phyloP scores from a whole-genome alignment of 2,113 vertebrate genomes.

The Bungarus multicinctus region DNA sequence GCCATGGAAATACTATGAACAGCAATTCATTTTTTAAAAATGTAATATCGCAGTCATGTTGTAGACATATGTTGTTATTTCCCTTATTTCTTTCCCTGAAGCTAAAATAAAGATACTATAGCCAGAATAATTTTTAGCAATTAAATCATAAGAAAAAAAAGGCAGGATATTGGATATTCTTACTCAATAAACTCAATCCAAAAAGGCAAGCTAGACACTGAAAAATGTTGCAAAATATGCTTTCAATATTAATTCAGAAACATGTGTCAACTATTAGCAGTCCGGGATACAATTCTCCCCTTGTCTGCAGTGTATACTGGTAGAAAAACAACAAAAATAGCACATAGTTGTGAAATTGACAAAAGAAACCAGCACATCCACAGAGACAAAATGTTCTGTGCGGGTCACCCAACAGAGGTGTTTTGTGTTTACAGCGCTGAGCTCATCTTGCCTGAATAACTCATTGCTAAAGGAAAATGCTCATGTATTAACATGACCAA shows the following conservation, averaged over 20 bases:
- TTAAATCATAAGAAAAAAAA: background rate
- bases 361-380: background rate
- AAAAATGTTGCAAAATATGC: background rate
- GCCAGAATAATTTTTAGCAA: background rate
- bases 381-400: background rate
- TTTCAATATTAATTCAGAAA: background rate
- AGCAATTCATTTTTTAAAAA: background rate
- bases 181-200: background rate
- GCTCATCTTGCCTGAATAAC: background rate
- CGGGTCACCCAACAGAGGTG: background rate
- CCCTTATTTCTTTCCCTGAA: background rate
- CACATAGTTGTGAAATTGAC: background rate
- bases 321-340: background rate
- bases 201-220: background rate
- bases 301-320: background rate
- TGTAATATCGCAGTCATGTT: background rate
- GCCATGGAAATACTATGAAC: background rate
- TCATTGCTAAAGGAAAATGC: background rate
- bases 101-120: background rate
- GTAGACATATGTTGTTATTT: background rate
- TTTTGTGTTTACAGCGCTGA: background rate
- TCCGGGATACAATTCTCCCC: background rate
- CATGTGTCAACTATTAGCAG: background rate
- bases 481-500: background rate
- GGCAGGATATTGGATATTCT: background rate